Percentiles rank a stretch among this genome's conserved stretches.
phyloP scores from a whole-genome alignment of 1,140 invertebrate species.

The Bombus impatiens region DNA sequence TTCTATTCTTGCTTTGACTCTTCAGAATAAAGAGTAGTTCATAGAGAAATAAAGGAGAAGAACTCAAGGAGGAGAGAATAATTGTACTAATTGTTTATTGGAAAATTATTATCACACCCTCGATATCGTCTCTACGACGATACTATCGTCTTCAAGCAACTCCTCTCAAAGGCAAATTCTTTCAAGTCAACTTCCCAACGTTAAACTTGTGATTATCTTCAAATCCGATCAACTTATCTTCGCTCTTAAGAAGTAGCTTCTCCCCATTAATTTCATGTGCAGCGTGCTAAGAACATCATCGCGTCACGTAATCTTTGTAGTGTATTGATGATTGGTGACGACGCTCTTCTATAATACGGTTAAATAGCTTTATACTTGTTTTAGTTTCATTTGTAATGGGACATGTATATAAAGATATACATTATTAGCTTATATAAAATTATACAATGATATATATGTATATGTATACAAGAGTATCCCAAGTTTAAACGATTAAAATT shows the following conservation, averaged over 20 bases:
- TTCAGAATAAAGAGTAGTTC: background rate
- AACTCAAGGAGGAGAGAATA: background rate
- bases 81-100: background rate
- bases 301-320: background rate
- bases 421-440: background rate
- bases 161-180: background rate
- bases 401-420: background rate
- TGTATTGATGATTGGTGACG: background rate
- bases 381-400: background rate
- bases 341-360: background rate
- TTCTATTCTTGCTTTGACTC: no score
- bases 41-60: fast-evolving
- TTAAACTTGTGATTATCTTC: background rate
- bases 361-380: background rate
- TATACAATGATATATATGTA: background rate
- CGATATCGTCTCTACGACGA: background rate
- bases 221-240: background rate
- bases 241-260: background rate
- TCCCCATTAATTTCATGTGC: background rate
- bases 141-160: background rate
- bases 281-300: background rate
- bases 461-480: no score
- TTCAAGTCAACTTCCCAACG: background rate
- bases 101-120: background rate
- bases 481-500: no score